phyloP scores from a whole-genome alignment of 2,888 invertebrate genomes.

The Oscheius onirici region DNA sequence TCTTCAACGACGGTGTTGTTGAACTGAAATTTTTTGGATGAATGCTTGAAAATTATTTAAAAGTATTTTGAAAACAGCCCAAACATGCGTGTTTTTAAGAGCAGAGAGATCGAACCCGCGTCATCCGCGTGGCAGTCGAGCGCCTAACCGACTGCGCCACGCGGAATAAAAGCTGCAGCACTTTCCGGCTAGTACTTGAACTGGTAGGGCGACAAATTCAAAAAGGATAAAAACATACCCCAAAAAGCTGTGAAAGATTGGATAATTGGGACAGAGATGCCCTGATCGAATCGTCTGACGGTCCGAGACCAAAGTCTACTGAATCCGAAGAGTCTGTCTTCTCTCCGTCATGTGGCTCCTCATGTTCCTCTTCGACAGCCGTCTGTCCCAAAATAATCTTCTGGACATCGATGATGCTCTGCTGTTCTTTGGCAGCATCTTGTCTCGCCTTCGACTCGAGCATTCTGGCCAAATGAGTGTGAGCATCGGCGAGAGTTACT shows the following conservation, averaged over 20 bases:
- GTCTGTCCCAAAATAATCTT: conserved; percentile 43
- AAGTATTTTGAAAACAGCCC: no score
- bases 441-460: conserved; percentile 24
- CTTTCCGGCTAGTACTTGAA: no score
- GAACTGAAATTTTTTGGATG: conserved; percentile 30
- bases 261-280: conserved; percentile 49
- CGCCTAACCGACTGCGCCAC: not conserved
- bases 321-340: conserved; percentile 34
- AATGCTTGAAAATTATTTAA: no score
- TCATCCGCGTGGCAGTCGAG: not conserved
- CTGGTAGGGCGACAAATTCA: no score
- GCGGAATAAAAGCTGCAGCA: no score
- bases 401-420: conserved; percentile 39
- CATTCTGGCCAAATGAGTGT: conserved; percentile 26
- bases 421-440: conserved; percentile 41
- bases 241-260: conserved; percentile 46
- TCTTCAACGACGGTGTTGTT: conserved; percentile 28
- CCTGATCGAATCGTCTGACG: conserved; percentile 49
- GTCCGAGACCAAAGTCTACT: conserved; percentile 42
- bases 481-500: conserved; percentile 12
- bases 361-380: conserved; percentile 38
- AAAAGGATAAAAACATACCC: conserved; percentile 29
- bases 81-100: not conserved
- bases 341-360: conserved; percentile 42
- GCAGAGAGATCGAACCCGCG: not conserved